Conservation (phyloP, 2,797 vertebrate genomes). For the Jordanella pulchra region DNA sequence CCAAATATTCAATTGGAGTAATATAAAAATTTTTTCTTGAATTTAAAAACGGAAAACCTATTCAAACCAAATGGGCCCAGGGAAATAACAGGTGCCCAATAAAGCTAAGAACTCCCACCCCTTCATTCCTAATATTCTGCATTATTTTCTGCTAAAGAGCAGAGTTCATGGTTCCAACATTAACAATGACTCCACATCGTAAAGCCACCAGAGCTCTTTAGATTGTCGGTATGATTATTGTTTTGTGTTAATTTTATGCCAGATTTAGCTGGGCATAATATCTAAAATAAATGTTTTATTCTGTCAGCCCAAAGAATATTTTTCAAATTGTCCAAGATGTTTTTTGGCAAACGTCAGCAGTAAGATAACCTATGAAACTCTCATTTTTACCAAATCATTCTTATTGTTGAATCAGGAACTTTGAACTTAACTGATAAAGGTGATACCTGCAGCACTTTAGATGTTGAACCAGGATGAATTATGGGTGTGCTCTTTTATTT, state of each 20-base stretch:
- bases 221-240: no score
- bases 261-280: neutral
- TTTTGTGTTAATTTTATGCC: neutral
- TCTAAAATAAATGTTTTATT: neutral
- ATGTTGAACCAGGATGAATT: neutral
- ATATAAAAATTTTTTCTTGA: no score
- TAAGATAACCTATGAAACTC: neutral
- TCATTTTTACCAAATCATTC: neutral
- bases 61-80: neutral
- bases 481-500: neutral
- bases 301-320: neutral
- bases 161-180: neutral
- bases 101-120: neutral
- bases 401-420: no score
- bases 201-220: no score
- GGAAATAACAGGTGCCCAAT: neutral
- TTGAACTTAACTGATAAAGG: no score
- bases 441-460: no score
- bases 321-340: neutral
- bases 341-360: no score
- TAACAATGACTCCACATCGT: no score
- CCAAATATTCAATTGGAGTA: no score
- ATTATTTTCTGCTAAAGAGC: neutral
- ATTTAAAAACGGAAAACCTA: neutral
- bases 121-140: neutral